Percentiles rank a stretch among this genome's conserved stretches.
phyloP scores from a whole-genome alignment of 2,797 vertebrate genomes.

The Acropternis orthonyx region DNA sequence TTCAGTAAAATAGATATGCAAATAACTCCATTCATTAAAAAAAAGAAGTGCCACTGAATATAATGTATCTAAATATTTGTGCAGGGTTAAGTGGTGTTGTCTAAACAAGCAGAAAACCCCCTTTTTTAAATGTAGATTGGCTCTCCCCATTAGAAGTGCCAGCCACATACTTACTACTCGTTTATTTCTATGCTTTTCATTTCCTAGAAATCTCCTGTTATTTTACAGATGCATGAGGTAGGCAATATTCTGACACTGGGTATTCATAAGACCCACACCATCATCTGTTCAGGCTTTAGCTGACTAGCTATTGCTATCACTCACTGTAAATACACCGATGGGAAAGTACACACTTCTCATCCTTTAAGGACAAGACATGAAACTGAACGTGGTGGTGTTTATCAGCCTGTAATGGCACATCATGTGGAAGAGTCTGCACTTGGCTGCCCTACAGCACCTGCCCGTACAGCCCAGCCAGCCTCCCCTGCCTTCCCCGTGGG shows the following conservation, averaged over 20 bases:
- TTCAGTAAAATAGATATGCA: not conserved
- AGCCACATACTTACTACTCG: not conserved
- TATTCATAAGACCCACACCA: not conserved
- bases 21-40: constrained; percentile 6
- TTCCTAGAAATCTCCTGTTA: not conserved
- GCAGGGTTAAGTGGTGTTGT: constrained; percentile 25
- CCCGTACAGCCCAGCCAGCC: not conserved
- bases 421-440: fast-evolving
- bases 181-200: not conserved
- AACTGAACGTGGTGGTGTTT: not conserved
- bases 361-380: not conserved
- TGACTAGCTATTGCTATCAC: not conserved
- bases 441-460: fast-evolving
- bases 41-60: not conserved
- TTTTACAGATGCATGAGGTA: not conserved
- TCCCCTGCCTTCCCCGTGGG: fast-evolving
- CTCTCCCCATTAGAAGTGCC: not conserved
- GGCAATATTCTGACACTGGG: not conserved
- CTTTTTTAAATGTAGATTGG: not conserved
- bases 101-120: constrained; percentile 13
- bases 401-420: not conserved
- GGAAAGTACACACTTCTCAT: fast-evolving
- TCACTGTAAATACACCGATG: not conserved
- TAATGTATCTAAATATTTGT: constrained; percentile 36
- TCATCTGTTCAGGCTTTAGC: not conserved